Evolutionary conservation across 2,113 vertebrate genomes (phyloP).

Genomic region (Nibea coibor): DNA sequence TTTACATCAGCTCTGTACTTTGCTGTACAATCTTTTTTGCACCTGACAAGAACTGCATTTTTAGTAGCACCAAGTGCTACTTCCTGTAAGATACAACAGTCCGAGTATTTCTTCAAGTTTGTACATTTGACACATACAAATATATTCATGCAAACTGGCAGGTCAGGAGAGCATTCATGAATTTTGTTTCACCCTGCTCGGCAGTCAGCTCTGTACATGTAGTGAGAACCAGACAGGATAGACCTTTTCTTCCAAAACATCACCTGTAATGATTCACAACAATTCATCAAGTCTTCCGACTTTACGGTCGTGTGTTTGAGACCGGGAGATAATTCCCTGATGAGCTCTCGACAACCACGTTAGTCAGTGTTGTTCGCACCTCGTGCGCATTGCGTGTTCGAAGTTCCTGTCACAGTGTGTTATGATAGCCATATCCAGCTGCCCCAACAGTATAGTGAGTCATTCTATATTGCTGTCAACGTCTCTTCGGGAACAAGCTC

Average conservation of each 20-base stretch:
- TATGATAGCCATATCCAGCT: constrained; percentile 58
- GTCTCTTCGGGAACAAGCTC: constrained; percentile 47
- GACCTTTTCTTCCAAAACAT: not conserved
- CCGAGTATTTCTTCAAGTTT: constrained; percentile 4
- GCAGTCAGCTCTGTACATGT: not conserved
- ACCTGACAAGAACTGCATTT: not conserved
- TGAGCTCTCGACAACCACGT: constrained; percentile 11
- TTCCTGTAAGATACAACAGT: not conserved
- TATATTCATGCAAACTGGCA: constrained; percentile 1
- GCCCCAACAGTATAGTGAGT: constrained; percentile 61
- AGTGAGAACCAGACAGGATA: not conserved
- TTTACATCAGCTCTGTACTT: not conserved
- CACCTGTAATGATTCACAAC: not conserved
- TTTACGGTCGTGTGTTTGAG: constrained; percentile 10
- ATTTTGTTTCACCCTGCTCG: not conserved
- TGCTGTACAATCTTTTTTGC: not conserved
- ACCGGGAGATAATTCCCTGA: constrained; percentile 6
- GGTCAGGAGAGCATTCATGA: not conserved
- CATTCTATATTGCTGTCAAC: constrained; percentile 64
- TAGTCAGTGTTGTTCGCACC: constrained; percentile 14
- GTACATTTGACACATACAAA: not conserved
- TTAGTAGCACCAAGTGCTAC: not conserved
- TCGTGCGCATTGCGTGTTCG: constrained; percentile 18
- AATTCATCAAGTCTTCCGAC: constrained; percentile 4
- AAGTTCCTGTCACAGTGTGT: constrained; percentile 50